Evolutionary conservation across 2,113 vertebrate species (phyloP).

Genomic region (Eulemur macaco): DNA sequence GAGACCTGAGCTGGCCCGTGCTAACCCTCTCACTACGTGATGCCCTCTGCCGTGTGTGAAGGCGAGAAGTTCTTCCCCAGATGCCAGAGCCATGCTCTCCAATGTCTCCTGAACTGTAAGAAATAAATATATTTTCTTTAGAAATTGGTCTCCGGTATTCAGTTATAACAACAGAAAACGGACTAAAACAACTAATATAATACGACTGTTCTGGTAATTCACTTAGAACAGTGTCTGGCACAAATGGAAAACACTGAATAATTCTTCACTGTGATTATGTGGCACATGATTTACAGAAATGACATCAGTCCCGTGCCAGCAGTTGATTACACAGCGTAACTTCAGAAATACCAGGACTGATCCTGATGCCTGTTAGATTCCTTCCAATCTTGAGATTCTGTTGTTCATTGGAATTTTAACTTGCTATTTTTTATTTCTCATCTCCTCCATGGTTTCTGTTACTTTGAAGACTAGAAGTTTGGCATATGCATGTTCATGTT

Average conservation of each 20-base stretch:
- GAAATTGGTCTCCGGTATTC: not conserved
- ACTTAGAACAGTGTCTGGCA: not conserved
- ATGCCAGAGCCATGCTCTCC: not conserved
- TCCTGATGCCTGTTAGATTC: not conserved
- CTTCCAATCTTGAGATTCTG: not conserved
- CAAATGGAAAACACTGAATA: not conserved
- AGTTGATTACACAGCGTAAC: not conserved
- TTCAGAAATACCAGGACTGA: constrained; percentile 17
- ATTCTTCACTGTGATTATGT: not conserved
- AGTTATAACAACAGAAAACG: not conserved
- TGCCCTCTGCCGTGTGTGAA: not conserved
- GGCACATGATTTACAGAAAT: not conserved
- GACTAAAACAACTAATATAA: not conserved
- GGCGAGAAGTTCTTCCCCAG: not conserved
- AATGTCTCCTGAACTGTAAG: not conserved
- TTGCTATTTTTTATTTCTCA: constrained; percentile 22
- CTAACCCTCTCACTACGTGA: not conserved
- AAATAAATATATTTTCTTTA: not conserved
- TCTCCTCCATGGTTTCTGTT: not conserved
- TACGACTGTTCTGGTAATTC: not conserved
- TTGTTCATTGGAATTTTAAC: not conserved
- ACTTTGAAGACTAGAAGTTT: not conserved
- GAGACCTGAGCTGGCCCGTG: not conserved
- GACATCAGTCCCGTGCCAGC: not conserved
- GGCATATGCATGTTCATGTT: not conserved